phyloP scores from a whole-genome alignment of 2,797 vertebrate species.

The Merluccius polli region DNA sequence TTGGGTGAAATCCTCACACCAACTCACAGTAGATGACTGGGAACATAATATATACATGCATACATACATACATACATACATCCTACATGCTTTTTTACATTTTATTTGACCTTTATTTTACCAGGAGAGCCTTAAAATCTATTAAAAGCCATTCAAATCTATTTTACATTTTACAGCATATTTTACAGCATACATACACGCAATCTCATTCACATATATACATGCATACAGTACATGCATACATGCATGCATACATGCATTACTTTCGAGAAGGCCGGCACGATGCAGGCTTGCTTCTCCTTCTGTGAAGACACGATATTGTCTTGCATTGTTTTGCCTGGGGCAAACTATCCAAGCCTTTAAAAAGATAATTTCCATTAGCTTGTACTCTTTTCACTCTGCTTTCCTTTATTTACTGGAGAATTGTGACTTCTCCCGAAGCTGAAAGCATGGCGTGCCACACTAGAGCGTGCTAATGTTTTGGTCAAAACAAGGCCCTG shows the following conservation, averaged over 20 bases:
- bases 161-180: too few species aligned
- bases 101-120: too few species aligned
- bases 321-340: neutral
- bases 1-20: neutral
- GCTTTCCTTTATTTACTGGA: slow-evolving; percentile 11
- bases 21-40: neutral
- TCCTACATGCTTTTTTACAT: too few species aligned
- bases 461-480: slow-evolving; percentile 24
- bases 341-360: neutral
- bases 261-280: neutral
- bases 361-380: neutral
- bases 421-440: slow-evolving; percentile 16
- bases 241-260: neutral
- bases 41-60: neutral
- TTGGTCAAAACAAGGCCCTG: slow-evolving; percentile 4
- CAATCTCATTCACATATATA: neutral
- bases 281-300: neutral
- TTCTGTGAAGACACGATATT: neutral
- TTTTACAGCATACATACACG: neutral
- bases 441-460: neutral
- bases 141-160: too few species aligned
- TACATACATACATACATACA: neutral
- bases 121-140: too few species aligned
- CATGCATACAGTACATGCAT: neutral
- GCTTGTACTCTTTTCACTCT: neutral